Conservation (phyloP, 2,797 vertebrate species). For the Trichosurus vulpecula region DNA sequence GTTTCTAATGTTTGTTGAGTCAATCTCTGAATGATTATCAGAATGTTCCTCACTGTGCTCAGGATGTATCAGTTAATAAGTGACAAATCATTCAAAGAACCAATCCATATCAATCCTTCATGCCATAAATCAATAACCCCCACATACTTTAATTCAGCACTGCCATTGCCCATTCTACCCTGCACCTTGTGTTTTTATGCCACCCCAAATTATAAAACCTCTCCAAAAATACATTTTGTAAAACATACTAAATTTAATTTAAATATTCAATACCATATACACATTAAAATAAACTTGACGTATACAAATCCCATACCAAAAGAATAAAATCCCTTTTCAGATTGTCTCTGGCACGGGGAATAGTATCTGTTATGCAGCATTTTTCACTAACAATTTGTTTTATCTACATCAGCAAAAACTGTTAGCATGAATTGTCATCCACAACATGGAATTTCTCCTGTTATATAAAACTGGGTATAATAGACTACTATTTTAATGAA, state of each 20-base stretch:
- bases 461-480: background rate
- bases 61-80: background rate
- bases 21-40: background rate
- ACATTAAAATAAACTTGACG: background rate
- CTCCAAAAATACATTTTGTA: background rate
- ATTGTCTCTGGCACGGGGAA: background rate
- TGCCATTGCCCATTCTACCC: background rate
- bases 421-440: slow-evolving; percentile 8
- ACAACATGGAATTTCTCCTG: slow-evolving; percentile 17
- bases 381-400: background rate
- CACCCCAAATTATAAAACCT: background rate
- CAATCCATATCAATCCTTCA: background rate
- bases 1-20: background rate
- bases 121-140: background rate
- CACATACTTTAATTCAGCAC: background rate
- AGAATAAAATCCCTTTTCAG: background rate
- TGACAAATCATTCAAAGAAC: background rate
- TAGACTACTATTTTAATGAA: slow-evolving; percentile 41
- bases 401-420: slow-evolving; percentile 12
- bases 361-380: background rate
- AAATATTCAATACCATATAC: background rate
- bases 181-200: background rate
- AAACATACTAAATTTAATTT: background rate
- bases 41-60: background rate
- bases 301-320: background rate